Evolutionary conservation across 2,888 invertebrate genomes (phyloP), one percentile per base, ranked within the genome.

Genomic region (Lepidochitona cinerea): DNA sequence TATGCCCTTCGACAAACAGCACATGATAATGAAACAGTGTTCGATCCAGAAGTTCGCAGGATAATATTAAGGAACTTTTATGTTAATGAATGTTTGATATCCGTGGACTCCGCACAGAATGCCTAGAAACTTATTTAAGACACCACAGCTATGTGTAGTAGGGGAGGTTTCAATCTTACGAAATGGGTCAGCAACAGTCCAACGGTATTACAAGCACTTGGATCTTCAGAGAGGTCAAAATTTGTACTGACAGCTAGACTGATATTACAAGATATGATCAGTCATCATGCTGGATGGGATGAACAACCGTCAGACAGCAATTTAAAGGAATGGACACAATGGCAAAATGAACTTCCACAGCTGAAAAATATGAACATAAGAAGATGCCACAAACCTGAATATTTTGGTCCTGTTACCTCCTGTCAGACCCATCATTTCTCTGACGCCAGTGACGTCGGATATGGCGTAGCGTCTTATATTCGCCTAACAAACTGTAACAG

Each of bases 361-460:
- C 29, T 77, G 32, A 37, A 49, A n/a, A 41, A 68, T n/a, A 65
- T 81, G 14, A 35, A 67, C 29, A 54, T 80, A 23, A 12, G 37
- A 9, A 76, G 80, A 70, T 79, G 80, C 69, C 68, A 74, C 18
- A 77, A 75, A 52, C 80, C 80, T 2, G 33, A 0, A 29, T 64
- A 52, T 0, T 78, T 78, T 68, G 75, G 75, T 52, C 33, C 36
- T 26, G n/a, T 73, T 41, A 29, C 33, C 14, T 36, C 33, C 29
- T 23, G 36, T 36, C 65, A 73, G 64, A 32, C 79, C 12, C 81
- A 78, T 49, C 69, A 72, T 49, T 78, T 79, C 29, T 54, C 73
- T 0, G 78, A 81, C 37, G 79, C 78, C 5, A 79, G 79, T 59
- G 68, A 75, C 68, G 59, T 0, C 0, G 78, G 78, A 29, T 78